phyloP scores from a whole-genome alignment of 1,140 invertebrate genomes.

The Caenorhabditis remanei region DNA sequence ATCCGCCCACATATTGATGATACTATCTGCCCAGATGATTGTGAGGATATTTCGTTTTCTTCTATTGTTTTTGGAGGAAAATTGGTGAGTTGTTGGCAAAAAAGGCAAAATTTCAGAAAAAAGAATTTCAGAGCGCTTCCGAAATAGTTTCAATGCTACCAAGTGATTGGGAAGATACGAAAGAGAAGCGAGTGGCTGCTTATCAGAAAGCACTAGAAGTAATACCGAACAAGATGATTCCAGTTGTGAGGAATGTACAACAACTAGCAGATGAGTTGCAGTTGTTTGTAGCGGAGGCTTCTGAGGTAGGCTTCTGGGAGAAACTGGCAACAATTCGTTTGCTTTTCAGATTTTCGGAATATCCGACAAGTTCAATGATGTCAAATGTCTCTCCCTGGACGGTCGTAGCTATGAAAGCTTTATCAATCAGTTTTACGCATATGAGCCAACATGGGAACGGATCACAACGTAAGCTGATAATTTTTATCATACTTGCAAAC shows the following conservation, averaged over 20 bases:
- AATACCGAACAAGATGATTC: slow-evolving; percentile 57
- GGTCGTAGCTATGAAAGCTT: slow-evolving; percentile 34
- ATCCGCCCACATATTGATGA: slow-evolving; percentile 12
- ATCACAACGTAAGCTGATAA: slow-evolving; percentile 11
- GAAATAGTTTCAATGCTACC: slow-evolving; percentile 66
- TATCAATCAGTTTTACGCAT: slow-evolving; percentile 46
- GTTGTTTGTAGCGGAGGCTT: slow-evolving; percentile 46
- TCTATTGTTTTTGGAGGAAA: slow-evolving; percentile 69
- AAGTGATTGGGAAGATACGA: slow-evolving; percentile 69
- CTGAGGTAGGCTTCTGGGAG: background rate
- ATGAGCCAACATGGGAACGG: slow-evolving; percentile 54
- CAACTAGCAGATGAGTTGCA: slow-evolving; percentile 48
- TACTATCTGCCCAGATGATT: slow-evolving; percentile 60
- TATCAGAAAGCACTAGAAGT: slow-evolving; percentile 57
- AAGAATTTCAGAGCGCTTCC: slow-evolving; percentile 18
- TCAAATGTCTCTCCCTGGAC: slow-evolving; percentile 29
- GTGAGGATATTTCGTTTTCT: slow-evolving; percentile 66
- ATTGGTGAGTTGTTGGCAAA: slow-evolving; percentile 2
- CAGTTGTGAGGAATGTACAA: slow-evolving; percentile 57
- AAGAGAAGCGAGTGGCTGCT: slow-evolving; percentile 64
- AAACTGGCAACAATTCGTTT: too few species aligned
- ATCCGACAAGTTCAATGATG: slow-evolving; percentile 24
- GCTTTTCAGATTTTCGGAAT: slow-evolving; percentile 35
- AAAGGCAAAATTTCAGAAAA: background rate
- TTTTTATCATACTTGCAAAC: too few species aligned